Evolutionary conservation across 2,113 vertebrate genomes (phyloP).

Genomic region (Casuarius casuarius): DNA sequence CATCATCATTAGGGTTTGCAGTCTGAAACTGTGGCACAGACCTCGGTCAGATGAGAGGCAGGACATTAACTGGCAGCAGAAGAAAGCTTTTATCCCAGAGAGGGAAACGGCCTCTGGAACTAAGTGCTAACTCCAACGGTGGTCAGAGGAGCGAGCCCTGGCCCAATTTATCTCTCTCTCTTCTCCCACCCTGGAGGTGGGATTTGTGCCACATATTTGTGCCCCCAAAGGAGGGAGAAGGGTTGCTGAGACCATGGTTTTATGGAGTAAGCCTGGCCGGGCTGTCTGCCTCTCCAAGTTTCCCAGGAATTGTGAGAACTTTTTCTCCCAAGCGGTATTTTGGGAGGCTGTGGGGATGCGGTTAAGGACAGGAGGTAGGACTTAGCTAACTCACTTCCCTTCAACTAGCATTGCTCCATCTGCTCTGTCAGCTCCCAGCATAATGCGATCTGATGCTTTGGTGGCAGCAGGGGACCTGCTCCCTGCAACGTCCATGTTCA

Average conservation of each 20-base stretch:
- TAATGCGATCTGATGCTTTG: not conserved
- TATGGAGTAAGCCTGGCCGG: not conserved
- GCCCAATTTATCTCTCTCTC: not conserved
- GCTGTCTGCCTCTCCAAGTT: conserved; percentile 4
- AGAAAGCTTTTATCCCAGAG: not conserved
- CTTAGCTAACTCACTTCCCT: not conserved
- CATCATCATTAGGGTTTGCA: not conserved
- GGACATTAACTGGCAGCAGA: not conserved
- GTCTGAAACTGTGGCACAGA: not conserved
- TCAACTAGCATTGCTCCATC: not conserved
- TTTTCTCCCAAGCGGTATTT: conserved; percentile 1
- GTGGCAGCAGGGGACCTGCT: not conserved
- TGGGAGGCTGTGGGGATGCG: not conserved
- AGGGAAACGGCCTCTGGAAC: not conserved
- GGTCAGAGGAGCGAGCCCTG: not conserved
- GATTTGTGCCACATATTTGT: conserved; percentile 39
- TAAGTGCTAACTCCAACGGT: not conserved
- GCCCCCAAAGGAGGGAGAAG: conserved; percentile 10
- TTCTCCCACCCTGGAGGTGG: conserved; percentile 28
- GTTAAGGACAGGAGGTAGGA: not conserved
- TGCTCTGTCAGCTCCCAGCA: not conserved
- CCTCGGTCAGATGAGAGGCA: not conserved
- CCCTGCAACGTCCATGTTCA: not conserved
- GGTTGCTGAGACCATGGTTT: not conserved
- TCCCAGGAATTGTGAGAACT: conserved; percentile 40